A percentile compares a stretch with the other conserved stretches of the same genome.
These are phyloP conservation scores for Protomyctophum bolini DNA, from an alignment of 2,113 vertebrate species.

Conservation along the genomic window DNA sequence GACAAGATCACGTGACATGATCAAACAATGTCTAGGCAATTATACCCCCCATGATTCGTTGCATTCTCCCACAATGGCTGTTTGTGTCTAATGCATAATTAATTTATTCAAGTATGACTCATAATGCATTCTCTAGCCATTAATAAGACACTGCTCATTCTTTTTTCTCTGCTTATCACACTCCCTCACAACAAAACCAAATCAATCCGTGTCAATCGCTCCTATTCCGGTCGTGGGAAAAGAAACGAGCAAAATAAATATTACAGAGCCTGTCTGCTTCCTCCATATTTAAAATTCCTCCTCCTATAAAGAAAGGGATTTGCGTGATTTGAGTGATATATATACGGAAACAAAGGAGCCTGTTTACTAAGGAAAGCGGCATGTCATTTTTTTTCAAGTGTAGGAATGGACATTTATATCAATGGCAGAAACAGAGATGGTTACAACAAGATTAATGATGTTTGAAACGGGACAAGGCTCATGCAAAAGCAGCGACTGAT, in stretches of 20 bases:
- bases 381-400: conserved; percentile 22
- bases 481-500: conserved; percentile 49
- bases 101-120: conserved; percentile 51
- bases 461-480: conserved; percentile 12
- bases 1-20: conserved; percentile 39
- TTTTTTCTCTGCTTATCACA: conserved; percentile 50
- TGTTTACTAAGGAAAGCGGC: conserved; percentile 6
- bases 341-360: conserved; percentile 49
- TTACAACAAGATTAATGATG: conserved; percentile 45
- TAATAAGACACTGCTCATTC: conserved; percentile 68
- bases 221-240: conserved; percentile 31
- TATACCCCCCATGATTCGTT: conserved; percentile 38
- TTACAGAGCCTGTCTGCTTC: conserved; percentile 29
- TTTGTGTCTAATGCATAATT: conserved; percentile 65
- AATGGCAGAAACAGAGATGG: conserved; percentile 35
- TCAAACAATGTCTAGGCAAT: conserved; percentile 42
- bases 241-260: conserved; percentile 17
- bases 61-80: conserved; percentile 25
- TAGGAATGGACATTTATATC: conserved; percentile 30
- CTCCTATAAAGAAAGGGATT: conserved; percentile 2
- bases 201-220: conserved; percentile 60
- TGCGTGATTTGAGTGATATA: conserved; percentile 36
- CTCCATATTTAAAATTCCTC: conserved; percentile 28
- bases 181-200: conserved; percentile 57
- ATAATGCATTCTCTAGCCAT: conserved; percentile 56